A percentile compares a stretch with the other conserved stretches of the same genome.
Evolutionary conservation across 2,797 vertebrate species (phyloP).

Genomic region (Rallus crepitans): DNA sequence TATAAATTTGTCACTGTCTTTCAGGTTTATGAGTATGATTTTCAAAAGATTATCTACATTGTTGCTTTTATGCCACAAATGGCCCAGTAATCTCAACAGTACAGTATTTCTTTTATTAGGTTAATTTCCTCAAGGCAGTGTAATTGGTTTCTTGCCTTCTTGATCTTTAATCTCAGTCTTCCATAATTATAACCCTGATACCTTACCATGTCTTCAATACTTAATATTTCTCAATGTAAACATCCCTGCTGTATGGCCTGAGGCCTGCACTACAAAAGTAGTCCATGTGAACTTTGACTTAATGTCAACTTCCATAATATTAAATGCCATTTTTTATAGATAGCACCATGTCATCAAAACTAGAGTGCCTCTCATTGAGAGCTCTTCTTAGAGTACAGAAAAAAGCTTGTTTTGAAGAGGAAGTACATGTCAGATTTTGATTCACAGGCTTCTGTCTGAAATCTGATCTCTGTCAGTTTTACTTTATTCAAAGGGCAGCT

Average conservation of each 20-base stretch:
- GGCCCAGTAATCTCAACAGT: not conserved
- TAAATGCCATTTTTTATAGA: not conserved
- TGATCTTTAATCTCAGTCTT: not conserved
- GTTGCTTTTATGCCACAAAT: not conserved
- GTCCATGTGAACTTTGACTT: not conserved
- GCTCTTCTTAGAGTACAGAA: not conserved
- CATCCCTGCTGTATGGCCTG: not conserved
- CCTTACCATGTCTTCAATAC: not conserved
- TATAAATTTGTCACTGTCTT: not conserved
- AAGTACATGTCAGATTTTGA: not conserved
- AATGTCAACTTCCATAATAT: not conserved
- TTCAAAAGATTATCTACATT: not conserved
- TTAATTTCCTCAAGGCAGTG: not conserved
- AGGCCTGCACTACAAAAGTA: not conserved
- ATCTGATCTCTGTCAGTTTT: not conserved
- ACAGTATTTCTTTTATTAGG: not conserved
- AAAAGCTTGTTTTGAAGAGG: not conserved
- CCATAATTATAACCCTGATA: not conserved
- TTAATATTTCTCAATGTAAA: not conserved
- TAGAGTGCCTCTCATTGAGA: not conserved
- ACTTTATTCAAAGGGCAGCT: slow-evolving; percentile 15
- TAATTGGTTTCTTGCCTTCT: not conserved
- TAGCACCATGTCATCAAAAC: not conserved
- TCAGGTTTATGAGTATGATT: not conserved
- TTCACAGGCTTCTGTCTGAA: not conserved